Base-by-base conservation (phyloP, 2,113 vertebrate genomes). In the Octodon degus region DNA sequence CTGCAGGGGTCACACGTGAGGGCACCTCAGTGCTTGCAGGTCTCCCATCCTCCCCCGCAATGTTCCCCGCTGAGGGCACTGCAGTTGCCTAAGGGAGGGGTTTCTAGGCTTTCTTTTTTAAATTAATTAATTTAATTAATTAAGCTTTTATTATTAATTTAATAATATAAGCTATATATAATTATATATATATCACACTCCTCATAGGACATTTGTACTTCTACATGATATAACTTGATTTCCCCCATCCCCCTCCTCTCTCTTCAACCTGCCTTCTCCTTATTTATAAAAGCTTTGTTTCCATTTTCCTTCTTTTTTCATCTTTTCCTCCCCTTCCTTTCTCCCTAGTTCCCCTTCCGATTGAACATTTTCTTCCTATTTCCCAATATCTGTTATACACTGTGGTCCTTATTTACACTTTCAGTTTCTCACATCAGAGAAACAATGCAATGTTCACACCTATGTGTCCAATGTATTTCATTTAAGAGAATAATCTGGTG, bases 41-140 rank as follows among this genome's bases (percentile, higher is more conserved):
- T 10, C 62, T 58, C 20, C 30, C 43, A 14, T 1, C 25, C 1
- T 11, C 9, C 0, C 4, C 19, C 53, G 1, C 63, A 43, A 8
- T 40, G 25, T 30, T 60, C 27, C 37, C 32, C 1, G 25, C 16
- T 77, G 7, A 43, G 43, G 25, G 74, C 7, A 17, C 25, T 8
- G 43, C 12, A 77, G 74, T 14, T 40, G 24, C 37, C 72, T 76
- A 25, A 40, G 24, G 22, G 37, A 76, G 22, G 22, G 40, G 72
- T 14, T 77, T 77, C 74, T 47, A 68, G 67, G 32, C 11, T 14
- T 68, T 14, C 65, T 67, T 67, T 32, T 13, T 3, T 3, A 43
- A 43, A 43, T 43, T 43, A 43, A 43, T 43, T 43, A 43, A 58
- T 58, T 43, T 43, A 43, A 58, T 58, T 58, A 58, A 58, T 19